These are phyloP conservation scores for Lithophane ornitopus DNA, from an alignment of 2,888 invertebrate species.

Conservation along the genomic window DNA sequence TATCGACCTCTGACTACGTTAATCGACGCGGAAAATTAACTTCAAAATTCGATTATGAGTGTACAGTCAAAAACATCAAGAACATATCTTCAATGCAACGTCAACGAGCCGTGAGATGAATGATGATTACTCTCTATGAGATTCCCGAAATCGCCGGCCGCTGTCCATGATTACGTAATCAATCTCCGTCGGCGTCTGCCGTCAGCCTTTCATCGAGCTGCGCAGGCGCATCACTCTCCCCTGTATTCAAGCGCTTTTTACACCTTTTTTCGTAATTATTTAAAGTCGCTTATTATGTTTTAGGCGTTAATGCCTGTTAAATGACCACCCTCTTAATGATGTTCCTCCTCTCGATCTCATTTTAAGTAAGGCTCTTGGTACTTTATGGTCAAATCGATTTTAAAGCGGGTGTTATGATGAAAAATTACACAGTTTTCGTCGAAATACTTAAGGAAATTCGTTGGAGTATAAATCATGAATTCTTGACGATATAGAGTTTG, in stretches of 20 bases:
- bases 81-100: slow-evolving; percentile 77
- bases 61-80: slow-evolving; percentile 73
- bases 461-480: slow-evolving; percentile 62
- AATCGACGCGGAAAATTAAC: slow-evolving; percentile 78
- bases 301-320: slow-evolving; percentile 87
- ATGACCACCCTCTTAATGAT: slow-evolving; percentile 85
- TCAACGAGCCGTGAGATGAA: slow-evolving; percentile 88
- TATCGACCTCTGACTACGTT: slow-evolving; percentile 63
- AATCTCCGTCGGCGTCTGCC: slow-evolving; percentile 86
- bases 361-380: slow-evolving; percentile 74
- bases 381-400: slow-evolving; percentile 76
- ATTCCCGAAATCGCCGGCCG: slow-evolving; percentile 84
- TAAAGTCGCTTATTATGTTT: slow-evolving; percentile 86
- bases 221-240: slow-evolving; percentile 84
- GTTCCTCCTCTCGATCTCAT: slow-evolving; percentile 75
- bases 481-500: slow-evolving; percentile 25
- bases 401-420: slow-evolving; percentile 73
- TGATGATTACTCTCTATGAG: slow-evolving; percentile 88
- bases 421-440: slow-evolving; percentile 69
- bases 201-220: slow-evolving; percentile 87
- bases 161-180: slow-evolving; percentile 89
- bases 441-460: slow-evolving; percentile 61
- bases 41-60: slow-evolving; percentile 73
- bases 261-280: slow-evolving; percentile 88
- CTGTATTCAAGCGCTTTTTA: slow-evolving; percentile 84